These are phyloP conservation scores for Lytechinus variegatus DNA, from an alignment of 35 echinoderm and acorn worm species.

Conservation along the genomic window DNA sequence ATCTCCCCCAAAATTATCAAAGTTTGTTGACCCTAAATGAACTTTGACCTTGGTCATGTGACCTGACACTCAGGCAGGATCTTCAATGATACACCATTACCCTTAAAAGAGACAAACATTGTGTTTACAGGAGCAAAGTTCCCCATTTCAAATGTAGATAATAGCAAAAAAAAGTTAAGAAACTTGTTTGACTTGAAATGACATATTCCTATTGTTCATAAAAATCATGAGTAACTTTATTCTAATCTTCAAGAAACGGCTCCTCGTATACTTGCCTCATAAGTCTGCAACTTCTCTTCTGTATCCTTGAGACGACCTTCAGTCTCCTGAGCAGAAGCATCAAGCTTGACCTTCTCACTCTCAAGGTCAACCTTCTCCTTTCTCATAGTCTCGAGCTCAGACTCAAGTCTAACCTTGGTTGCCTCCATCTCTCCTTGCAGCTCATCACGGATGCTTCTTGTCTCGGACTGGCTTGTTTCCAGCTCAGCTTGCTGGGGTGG, in stretches of 20 bases:
- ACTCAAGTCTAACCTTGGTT: slow-evolving; percentile 41
- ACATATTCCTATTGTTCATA: neutral
- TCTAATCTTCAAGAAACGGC: no score
- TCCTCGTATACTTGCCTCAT: neutral
- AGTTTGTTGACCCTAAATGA: no score
- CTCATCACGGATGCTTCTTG: slow-evolving; percentile 53
- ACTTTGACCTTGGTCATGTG: no score
- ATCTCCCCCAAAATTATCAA: no score
- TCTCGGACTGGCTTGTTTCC: slow-evolving; percentile 60
- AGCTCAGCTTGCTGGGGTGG: slow-evolving; percentile 76
- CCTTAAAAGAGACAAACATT: no score
- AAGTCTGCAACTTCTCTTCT: slow-evolving; percentile 27
- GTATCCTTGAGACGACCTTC: slow-evolving; percentile 26
- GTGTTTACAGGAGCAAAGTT: no score
- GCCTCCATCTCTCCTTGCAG: slow-evolving; percentile 60
- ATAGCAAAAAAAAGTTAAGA: no score
- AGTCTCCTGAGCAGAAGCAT: slow-evolving; percentile 13
- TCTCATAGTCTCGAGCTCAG: slow-evolving; percentile 46
- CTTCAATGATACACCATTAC: no score
- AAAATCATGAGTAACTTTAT: no score
- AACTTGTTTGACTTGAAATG: neutral
- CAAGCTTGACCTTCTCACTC: slow-evolving; percentile 54
- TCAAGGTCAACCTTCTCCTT: slow-evolving; percentile 57
- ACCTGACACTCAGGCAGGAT: no score
- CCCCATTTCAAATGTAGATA: no score